A percentile compares a stretch with the other conserved stretches of the same genome.
Evolutionary conservation across 2,797 vertebrate genomes (phyloP).

Genomic region (Hydrocynus forskahlii): DNA sequence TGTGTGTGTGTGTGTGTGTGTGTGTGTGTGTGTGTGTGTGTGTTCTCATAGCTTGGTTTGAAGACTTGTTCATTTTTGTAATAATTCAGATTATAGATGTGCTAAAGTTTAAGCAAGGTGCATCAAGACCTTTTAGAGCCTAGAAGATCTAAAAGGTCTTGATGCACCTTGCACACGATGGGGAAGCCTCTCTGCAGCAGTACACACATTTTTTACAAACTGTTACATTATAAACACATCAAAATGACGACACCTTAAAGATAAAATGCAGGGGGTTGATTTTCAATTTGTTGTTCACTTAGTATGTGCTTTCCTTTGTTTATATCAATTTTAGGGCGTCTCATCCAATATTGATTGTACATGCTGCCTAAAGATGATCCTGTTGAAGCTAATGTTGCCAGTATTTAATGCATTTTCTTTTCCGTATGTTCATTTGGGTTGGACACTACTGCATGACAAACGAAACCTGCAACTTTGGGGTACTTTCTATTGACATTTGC

Average conservation of each 20-base stretch:
- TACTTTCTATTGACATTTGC: background rate
- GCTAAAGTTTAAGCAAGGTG: background rate
- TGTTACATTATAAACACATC: background rate
- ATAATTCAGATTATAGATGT: constrained; percentile 1
- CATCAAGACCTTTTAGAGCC: background rate
- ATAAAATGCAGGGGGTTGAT: background rate
- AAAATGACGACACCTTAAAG: background rate
- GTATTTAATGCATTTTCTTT: background rate
- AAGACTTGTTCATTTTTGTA: constrained; percentile 1
- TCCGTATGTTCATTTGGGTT: background rate
- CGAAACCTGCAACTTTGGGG: background rate
- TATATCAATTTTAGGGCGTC: background rate
- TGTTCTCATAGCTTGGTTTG: background rate
- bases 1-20: background rate
- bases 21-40: background rate
- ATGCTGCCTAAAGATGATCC: background rate
- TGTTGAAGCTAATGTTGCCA: background rate
- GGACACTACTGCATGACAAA: background rate
- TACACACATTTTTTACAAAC: background rate
- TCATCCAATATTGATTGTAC: background rate
- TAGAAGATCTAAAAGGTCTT: background rate
- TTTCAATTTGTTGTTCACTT: background rate
- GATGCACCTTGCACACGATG: background rate
- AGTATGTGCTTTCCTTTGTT: background rate
- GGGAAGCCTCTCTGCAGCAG: constrained; percentile 13